Base-by-base conservation (phyloP, 2,113 vertebrate genomes). In the Felis chaus region DNA sequence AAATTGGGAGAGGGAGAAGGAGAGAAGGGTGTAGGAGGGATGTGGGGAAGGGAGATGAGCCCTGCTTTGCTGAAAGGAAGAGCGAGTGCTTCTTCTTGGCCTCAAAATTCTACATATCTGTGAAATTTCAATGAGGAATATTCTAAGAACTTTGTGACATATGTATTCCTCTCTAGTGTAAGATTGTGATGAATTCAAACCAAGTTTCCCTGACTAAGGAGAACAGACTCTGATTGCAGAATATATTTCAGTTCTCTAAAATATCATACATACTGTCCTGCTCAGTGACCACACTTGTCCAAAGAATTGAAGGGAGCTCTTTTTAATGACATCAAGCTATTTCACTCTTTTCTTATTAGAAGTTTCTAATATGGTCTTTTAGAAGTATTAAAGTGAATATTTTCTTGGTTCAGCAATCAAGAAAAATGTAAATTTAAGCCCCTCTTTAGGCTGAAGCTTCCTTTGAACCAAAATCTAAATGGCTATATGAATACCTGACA, bases 61-160 rank as follows among this genome's bases (percentile, higher is more conserved):
- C 55, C 55, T 82, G 39, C 36, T 68, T 90, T 10, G 74, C 50
- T 71, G 78, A 87, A 93, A 94, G 87, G 76, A 65, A 91, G 57
- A 95, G 84, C 18, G 12, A 96, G 14, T n/a, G 82, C 50, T 93
- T 98, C 45, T 90, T 95, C 82, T 82, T 79, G 91, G 66, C 96
- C 55, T 91, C 94, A 92, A 94, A 63, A 91, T 97, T 94, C 92
- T 83, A 93, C 89, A 78, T 83, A 87, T 19, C 36, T 92, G 96
- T 96, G 91, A 93, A 96, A 97, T 97, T 96, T 97, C 97, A 98
- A 94, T 93, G 95, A 97, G 76, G 96, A 96, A 63, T 96, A 98
- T 97, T 97, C 97, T 97, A 97, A 98, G 96, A 98, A 97, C 83
- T 95, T 95, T 94, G 85, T 98, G 96, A 98, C 92, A 96, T 29